Evolutionary conservation across 1,140 invertebrate genomes (phyloP).

Genomic region (Zaprionus ornatus): DNA sequence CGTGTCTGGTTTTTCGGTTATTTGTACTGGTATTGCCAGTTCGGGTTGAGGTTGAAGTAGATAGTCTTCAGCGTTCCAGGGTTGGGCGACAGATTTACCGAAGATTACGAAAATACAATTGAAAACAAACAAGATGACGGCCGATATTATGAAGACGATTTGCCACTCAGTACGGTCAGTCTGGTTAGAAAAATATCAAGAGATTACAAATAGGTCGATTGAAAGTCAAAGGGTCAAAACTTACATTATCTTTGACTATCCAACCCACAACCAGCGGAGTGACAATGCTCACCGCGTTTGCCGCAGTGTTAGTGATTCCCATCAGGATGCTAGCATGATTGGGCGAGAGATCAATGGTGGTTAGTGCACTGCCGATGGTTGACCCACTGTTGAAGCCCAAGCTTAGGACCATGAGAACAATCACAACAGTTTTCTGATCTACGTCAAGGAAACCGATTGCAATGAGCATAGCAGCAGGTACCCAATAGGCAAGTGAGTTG

Average conservation of each 20-base stretch:
- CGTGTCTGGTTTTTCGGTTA: not conserved
- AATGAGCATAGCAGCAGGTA: too few relatives aligned
- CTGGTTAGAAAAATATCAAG: conserved; percentile 83
- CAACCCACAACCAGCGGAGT: conserved; percentile 87
- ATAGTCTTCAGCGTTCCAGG: conserved; percentile 90
- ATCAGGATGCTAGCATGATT: conserved; percentile 89
- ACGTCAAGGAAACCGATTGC: too few relatives aligned
- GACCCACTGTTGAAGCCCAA: conserved; percentile 91
- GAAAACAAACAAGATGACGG: conserved; percentile 64
- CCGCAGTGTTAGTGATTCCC: conserved; percentile 90
- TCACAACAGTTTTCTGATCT: too few relatives aligned
- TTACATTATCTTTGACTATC: conserved; percentile 87
- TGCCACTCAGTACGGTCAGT: conserved; percentile 92
- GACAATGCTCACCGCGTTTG: conserved; percentile 89
- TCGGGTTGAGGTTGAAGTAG: conserved; percentile 84
- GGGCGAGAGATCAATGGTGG: conserved; percentile 90
- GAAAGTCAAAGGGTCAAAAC: not conserved
- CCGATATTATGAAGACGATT: conserved; percentile 70
- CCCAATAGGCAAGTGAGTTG: too few relatives aligned
- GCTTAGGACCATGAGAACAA: conserved; percentile 87
- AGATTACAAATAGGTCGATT: not conserved
- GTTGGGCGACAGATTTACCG: conserved; percentile 93
- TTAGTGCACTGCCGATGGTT: conserved; percentile 88
- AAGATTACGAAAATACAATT: conserved; percentile 61
- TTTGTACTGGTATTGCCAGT: not conserved